A percentile compares a stretch with the other conserved stretches of the same genome.
phyloP scores from a whole-genome alignment of 2,888 invertebrate species.

The Sturmia bella region DNA sequence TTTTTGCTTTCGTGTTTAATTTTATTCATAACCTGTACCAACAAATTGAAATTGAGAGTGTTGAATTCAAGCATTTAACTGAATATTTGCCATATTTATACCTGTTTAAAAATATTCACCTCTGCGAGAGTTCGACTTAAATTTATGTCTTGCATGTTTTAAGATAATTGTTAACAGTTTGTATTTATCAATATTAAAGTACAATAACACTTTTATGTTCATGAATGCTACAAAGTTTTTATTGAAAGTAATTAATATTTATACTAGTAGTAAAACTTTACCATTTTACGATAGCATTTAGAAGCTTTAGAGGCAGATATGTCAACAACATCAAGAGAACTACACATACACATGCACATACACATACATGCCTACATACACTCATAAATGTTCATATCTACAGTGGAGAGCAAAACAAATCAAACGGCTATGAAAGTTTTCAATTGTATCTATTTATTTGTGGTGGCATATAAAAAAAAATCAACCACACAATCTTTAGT shows the following conservation, averaged over 20 bases:
- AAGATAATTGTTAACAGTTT: neutral
- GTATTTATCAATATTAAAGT: neutral
- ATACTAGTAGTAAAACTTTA: constrained; percentile 7
- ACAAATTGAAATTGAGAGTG: constrained; percentile 42
- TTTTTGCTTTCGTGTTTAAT: too few species aligned
- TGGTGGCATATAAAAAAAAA: too few species aligned
- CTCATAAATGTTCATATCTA: neutral
- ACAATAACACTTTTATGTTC: constrained; percentile 20
- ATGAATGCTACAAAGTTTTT: neutral
- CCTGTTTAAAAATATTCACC: constrained; percentile 15
- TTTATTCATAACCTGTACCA: constrained; percentile 27
- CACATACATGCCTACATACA: neutral
- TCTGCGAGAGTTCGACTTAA: constrained; percentile 27
- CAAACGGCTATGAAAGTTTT: too few species aligned
- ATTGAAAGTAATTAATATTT: neutral
- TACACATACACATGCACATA: neutral
- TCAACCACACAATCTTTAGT: too few species aligned
- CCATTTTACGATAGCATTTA: constrained; percentile 1
- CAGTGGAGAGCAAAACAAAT: too few species aligned
- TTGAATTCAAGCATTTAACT: constrained; percentile 26
- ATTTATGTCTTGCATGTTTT: neutral
- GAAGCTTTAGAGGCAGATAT: constrained; percentile 6
- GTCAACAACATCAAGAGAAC: neutral
- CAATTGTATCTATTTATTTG: too few species aligned
- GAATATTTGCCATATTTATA: constrained; percentile 30